Evolutionary conservation across 2,888 invertebrate genomes (phyloP).

Genomic region (Eupithecia subumbrata): DNA sequence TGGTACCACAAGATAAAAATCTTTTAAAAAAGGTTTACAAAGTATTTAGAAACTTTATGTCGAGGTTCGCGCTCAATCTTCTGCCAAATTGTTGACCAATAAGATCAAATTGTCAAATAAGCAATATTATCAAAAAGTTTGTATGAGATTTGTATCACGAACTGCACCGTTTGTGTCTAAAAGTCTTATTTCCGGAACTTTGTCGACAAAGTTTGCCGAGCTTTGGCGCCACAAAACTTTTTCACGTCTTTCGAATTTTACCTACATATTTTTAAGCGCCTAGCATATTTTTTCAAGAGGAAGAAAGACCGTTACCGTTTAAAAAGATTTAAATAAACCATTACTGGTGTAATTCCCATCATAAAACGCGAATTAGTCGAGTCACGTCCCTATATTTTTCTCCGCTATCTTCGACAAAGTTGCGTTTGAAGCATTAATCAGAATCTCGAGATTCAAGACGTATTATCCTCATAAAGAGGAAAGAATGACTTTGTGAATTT

Average conservation of each 20-base stretch:
- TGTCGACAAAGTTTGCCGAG: neutral
- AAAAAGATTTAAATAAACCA: conserved; percentile 51
- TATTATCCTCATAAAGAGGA: conserved; percentile 82
- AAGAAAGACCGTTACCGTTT: conserved; percentile 19
- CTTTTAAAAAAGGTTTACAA: neutral
- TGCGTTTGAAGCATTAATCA: conserved; percentile 81
- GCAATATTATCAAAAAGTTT: neutral
- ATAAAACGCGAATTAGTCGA: conserved; percentile 77
- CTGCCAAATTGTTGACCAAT: neutral
- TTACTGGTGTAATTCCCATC: conserved; percentile 56
- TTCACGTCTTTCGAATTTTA: neutral
- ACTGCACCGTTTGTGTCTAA: neutral
- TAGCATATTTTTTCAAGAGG: neutral
- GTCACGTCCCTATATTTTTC: conserved; percentile 82
- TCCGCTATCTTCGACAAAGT: conserved; percentile 81
- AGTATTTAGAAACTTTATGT: neutral
- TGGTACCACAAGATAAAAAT: neutral
- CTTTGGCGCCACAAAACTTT: neutral
- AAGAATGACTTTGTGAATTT: conserved; percentile 82
- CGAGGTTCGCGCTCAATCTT: neutral
- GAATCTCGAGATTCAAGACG: conserved; percentile 76
- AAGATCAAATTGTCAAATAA: neutral
- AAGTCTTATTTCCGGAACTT: neutral
- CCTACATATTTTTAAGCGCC: neutral
- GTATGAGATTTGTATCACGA: neutral